A percentile compares a stretch with the other conserved stretches of the same genome.
These are phyloP conservation scores for Sphenopsis melanotis DNA, from an alignment of 2,797 vertebrate species.

Conservation along the genomic window DNA sequence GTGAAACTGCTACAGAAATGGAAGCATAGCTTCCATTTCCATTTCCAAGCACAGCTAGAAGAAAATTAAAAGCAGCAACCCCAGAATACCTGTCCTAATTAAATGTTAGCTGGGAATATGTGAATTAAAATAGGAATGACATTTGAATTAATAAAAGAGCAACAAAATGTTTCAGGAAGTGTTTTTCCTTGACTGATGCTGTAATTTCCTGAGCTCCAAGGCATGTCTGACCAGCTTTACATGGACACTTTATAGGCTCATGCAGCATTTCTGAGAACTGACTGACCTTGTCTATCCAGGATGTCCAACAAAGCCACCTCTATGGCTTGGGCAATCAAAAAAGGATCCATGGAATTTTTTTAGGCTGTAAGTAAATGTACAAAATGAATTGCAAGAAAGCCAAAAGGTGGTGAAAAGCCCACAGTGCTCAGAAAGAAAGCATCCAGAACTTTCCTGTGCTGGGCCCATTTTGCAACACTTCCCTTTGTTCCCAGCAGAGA, in stretches of 20 bases:
- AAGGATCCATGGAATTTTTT: background rate
- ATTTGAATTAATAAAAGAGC: background rate
- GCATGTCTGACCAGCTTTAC: background rate
- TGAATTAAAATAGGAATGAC: slow-evolving; percentile 13
- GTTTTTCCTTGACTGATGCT: background rate
- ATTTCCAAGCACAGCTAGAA: slow-evolving; percentile 13
- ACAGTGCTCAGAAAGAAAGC: background rate
- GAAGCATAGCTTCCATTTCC: slow-evolving; percentile 15
- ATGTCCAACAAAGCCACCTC: background rate
- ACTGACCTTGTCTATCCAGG: background rate
- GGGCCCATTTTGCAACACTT: background rate
- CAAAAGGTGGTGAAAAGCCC: background rate
- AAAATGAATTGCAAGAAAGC: background rate
- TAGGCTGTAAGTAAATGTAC: background rate
- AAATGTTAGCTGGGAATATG: background rate
- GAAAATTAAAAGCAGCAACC: slow-evolving; percentile 22
- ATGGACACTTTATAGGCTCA: background rate
- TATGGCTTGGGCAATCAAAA: background rate
- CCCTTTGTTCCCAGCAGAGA: background rate
- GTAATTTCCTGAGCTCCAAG: background rate
- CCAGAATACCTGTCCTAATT: slow-evolving; percentile 38
- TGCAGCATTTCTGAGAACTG: background rate
- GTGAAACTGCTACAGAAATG: slow-evolving; percentile 5
- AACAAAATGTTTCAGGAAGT: background rate
- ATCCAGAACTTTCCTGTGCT: background rate